A percentile compares a stretch with the other conserved stretches of the same genome.
phyloP scores from a whole-genome alignment of 2,888 invertebrate species.

The Drosophila mayaguana region DNA sequence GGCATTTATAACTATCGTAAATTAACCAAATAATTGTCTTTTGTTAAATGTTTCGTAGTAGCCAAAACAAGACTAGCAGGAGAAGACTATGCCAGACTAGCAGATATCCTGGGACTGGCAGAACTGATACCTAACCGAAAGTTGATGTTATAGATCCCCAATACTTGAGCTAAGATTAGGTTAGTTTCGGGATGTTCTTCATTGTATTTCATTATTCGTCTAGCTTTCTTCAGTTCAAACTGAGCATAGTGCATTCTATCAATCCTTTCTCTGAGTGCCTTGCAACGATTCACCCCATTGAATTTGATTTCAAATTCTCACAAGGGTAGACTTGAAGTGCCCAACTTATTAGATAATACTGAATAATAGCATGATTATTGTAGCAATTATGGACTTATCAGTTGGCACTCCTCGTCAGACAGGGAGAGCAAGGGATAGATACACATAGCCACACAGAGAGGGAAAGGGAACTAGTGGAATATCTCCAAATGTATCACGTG shows the following conservation, averaged over 20 bases:
- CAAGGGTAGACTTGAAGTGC: not conserved
- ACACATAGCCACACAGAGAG: not conserved
- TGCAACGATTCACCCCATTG: not conserved
- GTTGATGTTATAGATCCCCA: not conserved
- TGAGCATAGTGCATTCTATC: too few relatives aligned
- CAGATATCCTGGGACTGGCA: not conserved
- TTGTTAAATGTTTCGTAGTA: constrained; percentile 13
- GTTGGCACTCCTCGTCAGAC: not conserved
- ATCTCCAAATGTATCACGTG: constrained; percentile 42
- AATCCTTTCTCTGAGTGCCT: too few relatives aligned
- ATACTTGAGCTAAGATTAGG: not conserved
- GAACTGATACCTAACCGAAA: not conserved
- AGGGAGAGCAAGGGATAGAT: not conserved
- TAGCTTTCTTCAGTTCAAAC: not conserved
- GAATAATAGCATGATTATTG: constrained; percentile 15
- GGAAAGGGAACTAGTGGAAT: constrained; percentile 18
- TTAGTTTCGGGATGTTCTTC: not conserved
- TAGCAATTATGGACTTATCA: constrained; percentile 38
- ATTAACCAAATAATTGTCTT: constrained; percentile 65
- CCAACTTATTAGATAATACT: constrained; percentile 1
- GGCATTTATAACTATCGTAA: constrained; percentile 48
- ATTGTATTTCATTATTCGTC: not conserved
- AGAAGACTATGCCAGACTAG: not conserved
- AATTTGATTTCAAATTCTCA: not conserved
- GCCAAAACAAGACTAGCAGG: constrained; percentile 23